phyloP scores from a whole-genome alignment of 2,888 invertebrate species.

The Euplexia lucipara region DNA sequence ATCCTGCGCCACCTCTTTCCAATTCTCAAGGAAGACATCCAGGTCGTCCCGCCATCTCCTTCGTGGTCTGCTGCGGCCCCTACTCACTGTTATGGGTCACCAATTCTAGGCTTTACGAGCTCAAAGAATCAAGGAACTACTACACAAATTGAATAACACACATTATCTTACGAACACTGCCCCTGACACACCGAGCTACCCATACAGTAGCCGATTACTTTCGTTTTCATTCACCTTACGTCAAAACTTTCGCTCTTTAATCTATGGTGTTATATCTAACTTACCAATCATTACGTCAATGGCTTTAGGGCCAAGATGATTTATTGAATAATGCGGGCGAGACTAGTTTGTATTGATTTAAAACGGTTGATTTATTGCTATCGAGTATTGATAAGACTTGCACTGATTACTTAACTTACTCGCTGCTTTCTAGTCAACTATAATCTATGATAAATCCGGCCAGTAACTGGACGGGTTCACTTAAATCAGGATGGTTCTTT shows the following conservation, averaged over 20 bases:
- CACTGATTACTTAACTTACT: no score
- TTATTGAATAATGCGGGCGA: neutral
- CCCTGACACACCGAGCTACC: conserved; percentile 16
- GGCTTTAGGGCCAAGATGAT: conserved; percentile 25
- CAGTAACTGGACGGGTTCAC: no score
- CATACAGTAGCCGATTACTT: conserved; percentile 53
- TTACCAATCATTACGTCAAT: conserved; percentile 44
- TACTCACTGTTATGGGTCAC: no score
- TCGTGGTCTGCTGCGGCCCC: no score
- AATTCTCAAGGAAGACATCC: no score
- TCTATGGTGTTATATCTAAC: conserved; percentile 41
- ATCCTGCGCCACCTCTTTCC: no score
- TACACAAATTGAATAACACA: conserved; percentile 30
- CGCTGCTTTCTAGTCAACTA: no score
- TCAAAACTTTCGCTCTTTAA: conserved; percentile 61
- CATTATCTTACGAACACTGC: conserved; percentile 18
- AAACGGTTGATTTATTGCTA: conserved; percentile 7
- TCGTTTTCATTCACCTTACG: conserved; percentile 57
- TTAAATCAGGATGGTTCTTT: no score
- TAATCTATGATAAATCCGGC: no score
- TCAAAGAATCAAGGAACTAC: no score
- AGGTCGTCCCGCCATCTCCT: no score
- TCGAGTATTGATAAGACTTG: neutral
- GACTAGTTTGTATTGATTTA: conserved; percentile 15
- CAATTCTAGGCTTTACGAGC: no score